Conservation (phyloP, 2,888 invertebrate genomes). For the Callimorpha dominula region DNA sequence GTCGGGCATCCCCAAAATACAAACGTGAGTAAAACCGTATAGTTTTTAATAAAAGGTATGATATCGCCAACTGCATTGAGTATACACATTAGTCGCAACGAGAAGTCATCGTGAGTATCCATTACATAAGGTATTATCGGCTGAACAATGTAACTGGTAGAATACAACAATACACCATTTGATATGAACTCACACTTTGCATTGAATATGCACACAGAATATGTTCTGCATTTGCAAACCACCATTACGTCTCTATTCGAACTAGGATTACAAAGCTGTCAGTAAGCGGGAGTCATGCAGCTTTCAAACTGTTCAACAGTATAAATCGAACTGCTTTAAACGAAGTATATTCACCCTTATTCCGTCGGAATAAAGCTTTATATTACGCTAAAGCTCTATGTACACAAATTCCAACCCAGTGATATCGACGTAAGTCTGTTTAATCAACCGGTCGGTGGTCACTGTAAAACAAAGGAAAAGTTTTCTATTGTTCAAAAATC, state of each 20-base stretch:
- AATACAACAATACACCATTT: background rate
- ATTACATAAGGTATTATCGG: background rate
- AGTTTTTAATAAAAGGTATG: too few relatives aligned
- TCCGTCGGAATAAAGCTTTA: slow-evolving; percentile 16
- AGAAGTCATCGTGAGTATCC: background rate
- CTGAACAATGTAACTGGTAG: background rate
- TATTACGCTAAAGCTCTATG: background rate
- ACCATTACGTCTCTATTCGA: slow-evolving; percentile 41
- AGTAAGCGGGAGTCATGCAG: slow-evolving; percentile 55
- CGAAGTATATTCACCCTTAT: slow-evolving; percentile 13
- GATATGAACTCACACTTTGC: background rate
- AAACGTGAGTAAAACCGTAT: too few relatives aligned
- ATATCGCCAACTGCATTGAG: background rate
- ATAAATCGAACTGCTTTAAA: slow-evolving; percentile 14
- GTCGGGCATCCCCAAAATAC: too few relatives aligned
- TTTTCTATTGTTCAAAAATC: slow-evolving; percentile 42
- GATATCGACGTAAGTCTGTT: slow-evolving; percentile 44
- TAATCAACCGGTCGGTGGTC: slow-evolving; percentile 43
- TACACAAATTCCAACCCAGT: background rate
- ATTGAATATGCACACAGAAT: slow-evolving; percentile 1
- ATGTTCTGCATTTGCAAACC: slow-evolving; percentile 30
- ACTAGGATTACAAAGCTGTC: slow-evolving; percentile 53
- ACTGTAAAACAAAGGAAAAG: slow-evolving; percentile 45
- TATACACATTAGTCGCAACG: background rate
- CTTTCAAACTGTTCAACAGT: slow-evolving; percentile 42